These are phyloP conservation scores for Scaptomyza reducta DNA, from an alignment of 2,888 invertebrate species.

Conservation along the genomic window DNA sequence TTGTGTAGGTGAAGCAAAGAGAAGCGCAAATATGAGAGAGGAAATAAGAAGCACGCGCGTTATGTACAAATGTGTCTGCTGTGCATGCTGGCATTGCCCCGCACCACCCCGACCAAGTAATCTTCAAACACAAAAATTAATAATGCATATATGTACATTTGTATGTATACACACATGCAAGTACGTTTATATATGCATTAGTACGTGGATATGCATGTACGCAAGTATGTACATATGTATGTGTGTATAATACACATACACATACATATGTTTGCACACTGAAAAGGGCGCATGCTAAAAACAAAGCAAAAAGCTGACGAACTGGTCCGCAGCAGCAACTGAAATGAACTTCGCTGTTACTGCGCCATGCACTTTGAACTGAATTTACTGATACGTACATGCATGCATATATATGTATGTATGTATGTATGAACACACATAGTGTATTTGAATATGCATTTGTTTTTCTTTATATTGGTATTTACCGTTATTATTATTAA, in stretches of 20 bases:
- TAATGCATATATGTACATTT: slow-evolving; percentile 5
- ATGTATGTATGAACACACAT: neutral
- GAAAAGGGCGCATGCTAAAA: slow-evolving; percentile 72
- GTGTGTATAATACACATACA: too few relatives aligned
- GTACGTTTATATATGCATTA: slow-evolving; percentile 1
- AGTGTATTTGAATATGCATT: slow-evolving; percentile 6
- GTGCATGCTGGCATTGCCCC: slow-evolving; percentile 55
- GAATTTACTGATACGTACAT: slow-evolving; percentile 29
- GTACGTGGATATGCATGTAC: neutral
- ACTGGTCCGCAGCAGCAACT: slow-evolving; percentile 49
- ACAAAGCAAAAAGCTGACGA: slow-evolving; percentile 64
- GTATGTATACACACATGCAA: neutral
- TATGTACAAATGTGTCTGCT: slow-evolving; percentile 54
- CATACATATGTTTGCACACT: slow-evolving; percentile 18
- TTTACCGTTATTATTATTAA: slow-evolving; percentile 40
- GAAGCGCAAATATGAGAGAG: slow-evolving; percentile 37
- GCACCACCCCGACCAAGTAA: slow-evolving; percentile 37
- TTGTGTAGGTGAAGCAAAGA: slow-evolving; percentile 55
- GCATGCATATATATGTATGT: neutral
- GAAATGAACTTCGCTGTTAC: slow-evolving; percentile 35
- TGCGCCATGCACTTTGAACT: slow-evolving; percentile 59
- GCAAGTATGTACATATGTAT: neutral
- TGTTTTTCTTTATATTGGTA: slow-evolving; percentile 29
- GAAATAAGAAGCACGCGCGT: slow-evolving; percentile 70
- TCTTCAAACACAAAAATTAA: slow-evolving; percentile 19